Conservation (phyloP, 2,113 vertebrate species). For the Numenius arquata region DNA sequence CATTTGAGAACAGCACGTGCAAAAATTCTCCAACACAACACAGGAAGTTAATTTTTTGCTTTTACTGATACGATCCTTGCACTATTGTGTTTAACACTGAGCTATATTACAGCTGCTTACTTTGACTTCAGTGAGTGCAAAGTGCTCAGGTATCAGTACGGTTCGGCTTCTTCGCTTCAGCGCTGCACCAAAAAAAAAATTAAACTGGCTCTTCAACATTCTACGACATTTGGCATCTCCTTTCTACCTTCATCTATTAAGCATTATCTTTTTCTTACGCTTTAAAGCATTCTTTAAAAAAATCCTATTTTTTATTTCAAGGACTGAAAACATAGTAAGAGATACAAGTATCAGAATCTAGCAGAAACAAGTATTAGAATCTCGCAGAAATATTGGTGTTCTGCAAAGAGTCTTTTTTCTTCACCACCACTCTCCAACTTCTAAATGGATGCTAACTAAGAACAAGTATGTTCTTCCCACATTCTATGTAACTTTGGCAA, state of each 20-base stretch:
- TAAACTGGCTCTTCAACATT: neutral
- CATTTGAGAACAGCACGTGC: neutral
- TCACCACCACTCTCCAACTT: neutral
- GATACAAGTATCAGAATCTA: neutral
- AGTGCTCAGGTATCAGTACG: neutral
- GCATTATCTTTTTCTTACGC: neutral
- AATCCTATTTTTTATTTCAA: neutral
- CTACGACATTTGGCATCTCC: neutral
- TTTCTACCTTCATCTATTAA: neutral
- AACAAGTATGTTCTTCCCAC: neutral
- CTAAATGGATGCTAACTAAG: neutral
- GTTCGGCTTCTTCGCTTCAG: neutral
- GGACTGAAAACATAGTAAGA: neutral
- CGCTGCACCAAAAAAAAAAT: neutral
- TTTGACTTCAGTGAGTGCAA: neutral
- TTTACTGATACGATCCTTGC: slow-evolving; percentile 39
- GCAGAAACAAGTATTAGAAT: neutral
- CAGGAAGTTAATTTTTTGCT: slow-evolving; percentile 34
- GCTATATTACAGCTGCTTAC: neutral
- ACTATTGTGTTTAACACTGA: slow-evolving; percentile 44
- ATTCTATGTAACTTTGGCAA: neutral
- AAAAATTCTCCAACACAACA: neutral
- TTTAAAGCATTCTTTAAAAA: neutral
- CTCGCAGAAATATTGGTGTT: neutral
- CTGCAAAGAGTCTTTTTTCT: neutral